phyloP scores from a whole-genome alignment of 2,797 vertebrate species.

The Cheirogaleus major region DNA sequence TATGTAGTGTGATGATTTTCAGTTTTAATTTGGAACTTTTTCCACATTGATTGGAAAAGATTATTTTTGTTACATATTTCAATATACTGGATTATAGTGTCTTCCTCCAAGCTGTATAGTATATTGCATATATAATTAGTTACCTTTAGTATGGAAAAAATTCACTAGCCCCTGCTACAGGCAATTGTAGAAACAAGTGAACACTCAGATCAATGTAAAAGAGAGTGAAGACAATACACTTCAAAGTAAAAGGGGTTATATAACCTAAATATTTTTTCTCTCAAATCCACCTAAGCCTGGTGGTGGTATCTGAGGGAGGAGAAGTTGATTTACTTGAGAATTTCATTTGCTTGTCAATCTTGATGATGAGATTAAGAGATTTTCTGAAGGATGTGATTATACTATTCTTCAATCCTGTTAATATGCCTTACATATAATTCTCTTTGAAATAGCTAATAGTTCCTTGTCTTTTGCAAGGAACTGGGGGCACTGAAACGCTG shows the following conservation, averaged over 20 bases:
- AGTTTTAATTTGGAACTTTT: constrained; percentile 2
- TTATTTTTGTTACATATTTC: background rate
- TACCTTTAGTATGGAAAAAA: background rate
- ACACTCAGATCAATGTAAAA: background rate
- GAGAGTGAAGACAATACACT: background rate
- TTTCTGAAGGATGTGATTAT: constrained; percentile 38
- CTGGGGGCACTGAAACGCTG: background rate
- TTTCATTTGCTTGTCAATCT: constrained; percentile 38
- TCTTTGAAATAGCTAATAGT: constrained; percentile 31
- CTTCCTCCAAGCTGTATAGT: background rate
- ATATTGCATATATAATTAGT: background rate
- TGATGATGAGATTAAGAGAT: constrained; percentile 57
- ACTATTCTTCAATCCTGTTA: background rate
- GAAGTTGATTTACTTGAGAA: constrained; percentile 45
- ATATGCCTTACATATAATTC: background rate
- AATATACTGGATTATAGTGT: background rate
- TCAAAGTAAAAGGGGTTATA: background rate
- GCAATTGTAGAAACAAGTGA: background rate
- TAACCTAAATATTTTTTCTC: background rate
- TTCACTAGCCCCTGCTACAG: background rate
- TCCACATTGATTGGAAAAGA: background rate
- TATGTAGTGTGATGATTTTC: background rate
- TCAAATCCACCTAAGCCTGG: background rate
- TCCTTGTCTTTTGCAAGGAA: constrained; percentile 16
- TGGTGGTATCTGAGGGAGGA: background rate